These are phyloP conservation scores for Tachina fera DNA, from an alignment of 2,888 invertebrate species.

Conservation along the genomic window DNA sequence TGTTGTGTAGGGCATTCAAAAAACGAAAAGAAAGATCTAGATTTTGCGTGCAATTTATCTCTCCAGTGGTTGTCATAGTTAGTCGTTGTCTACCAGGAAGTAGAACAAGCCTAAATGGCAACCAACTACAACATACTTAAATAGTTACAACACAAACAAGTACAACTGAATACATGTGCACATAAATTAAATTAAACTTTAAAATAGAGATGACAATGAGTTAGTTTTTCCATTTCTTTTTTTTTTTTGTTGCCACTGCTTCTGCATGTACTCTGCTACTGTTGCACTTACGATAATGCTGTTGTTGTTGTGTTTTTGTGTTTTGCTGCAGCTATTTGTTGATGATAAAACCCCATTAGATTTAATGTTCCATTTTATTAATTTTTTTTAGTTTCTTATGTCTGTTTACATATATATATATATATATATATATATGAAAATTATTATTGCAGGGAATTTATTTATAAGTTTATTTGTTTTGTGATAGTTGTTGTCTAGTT, in stretches of 20 bases:
- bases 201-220: conserved; percentile 69
- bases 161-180: conserved; percentile 30
- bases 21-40: conserved; percentile 56
- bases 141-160: conserved; percentile 34
- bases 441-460: conserved; percentile 24
- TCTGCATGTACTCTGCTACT: not conserved
- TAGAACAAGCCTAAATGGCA: conserved; percentile 69
- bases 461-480: conserved; percentile 12
- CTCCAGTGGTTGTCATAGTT: conserved; percentile 50
- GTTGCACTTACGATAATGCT: not conserved
- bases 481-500: conserved; percentile 5
- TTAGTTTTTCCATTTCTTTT: conserved; percentile 57
- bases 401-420: not conserved
- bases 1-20: conserved; percentile 31
- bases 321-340: conserved; percentile 37
- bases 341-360: conserved; percentile 58
- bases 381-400: conserved; percentile 7
- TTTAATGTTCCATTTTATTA: conserved; percentile 49
- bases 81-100: conserved; percentile 68
- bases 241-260: conserved; percentile 5
- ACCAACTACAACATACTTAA: conserved; percentile 55
- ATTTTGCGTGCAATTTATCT: conserved; percentile 63
- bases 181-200: conserved; percentile 70
- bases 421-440: conserved; percentile 28
- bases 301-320: not conserved